Base-by-base conservation (phyloP, 2,113 vertebrate genomes). In the Casuarius casuarius region DNA sequence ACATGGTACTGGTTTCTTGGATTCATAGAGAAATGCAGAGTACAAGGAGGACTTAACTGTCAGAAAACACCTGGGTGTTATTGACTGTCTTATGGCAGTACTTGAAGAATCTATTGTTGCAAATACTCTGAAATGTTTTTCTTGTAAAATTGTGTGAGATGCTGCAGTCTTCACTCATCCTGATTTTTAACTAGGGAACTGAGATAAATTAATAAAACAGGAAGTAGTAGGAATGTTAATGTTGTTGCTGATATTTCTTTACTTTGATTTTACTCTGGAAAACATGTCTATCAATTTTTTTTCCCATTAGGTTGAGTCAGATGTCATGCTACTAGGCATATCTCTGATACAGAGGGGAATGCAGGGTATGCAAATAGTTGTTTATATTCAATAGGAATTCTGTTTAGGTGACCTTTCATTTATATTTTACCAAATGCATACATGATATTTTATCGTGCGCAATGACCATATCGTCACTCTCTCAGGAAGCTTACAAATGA, bases 341-440 rank as follows among this genome's bases (percentile, higher is more conserved):
- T 78, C 51, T 73, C 28, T 81, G 52, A 77, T 46, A n/a, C 46
- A 33, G 16, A 63, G 26, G 35, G 12, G 9, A 70, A 59, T 9
- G 16, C 62, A 19, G 7, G 5, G 13, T 42, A 29, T 63, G 70
- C 48, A 82, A 86, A 70, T 74, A 70, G 42, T 65, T 78, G 29
- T 59, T 86, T 82, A 70, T 35, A 70, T 73, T 86, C 42, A 89
- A 85, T 77, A 74, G 28, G 6, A 84, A 33, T 48, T 66, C 33
- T 62, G 17, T 58, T 58, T 84, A 76, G 38, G 35, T 87, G 54
- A 92, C 84, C 18, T 81, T 85, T 80, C 68, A 84, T 84, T 89
- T 78, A 46, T 63, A 29, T 84, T 35, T 2, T 63, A 59, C 18
- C 46, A 71, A 71, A 51, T n/a, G 29, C 3, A 46, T 26, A 38